These are phyloP conservation scores for Leptatherina wallacei DNA, from an alignment of 2,797 vertebrate species.

Conservation along the genomic window DNA sequence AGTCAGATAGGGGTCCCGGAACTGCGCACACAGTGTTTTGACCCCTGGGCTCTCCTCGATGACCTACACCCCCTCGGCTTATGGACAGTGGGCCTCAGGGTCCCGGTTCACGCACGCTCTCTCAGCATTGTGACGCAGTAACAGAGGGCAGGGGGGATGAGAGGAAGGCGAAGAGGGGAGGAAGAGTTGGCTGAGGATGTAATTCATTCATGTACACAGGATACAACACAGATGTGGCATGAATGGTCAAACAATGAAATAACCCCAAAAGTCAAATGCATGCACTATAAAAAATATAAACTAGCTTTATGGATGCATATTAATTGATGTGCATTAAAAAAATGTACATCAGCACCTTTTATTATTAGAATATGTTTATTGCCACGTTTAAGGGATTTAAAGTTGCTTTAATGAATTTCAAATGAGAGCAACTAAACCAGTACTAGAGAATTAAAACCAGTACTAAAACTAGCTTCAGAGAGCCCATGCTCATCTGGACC, in stretches of 20 bases:
- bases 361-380: background rate
- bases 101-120: conserved; percentile 61
- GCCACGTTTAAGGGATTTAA: background rate
- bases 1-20: conserved; percentile 78
- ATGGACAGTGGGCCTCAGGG: conserved; percentile 65
- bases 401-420: conserved; percentile 9
- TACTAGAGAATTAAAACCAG: background rate
- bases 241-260: conserved; percentile 59
- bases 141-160: conserved; percentile 36
- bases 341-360: background rate
- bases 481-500: too few relatives aligned
- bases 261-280: conserved; percentile 30
- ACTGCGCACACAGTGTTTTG: conserved; percentile 83
- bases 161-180: conserved; percentile 21
- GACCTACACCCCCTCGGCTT: conserved; percentile 72
- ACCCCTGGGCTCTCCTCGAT: conserved; percentile 72
- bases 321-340: background rate
- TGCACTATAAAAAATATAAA: conserved; percentile 18
- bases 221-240: conserved; percentile 56
- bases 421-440: conserved; percentile 19
- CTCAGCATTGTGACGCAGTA: conserved; percentile 65
- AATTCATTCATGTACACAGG: conserved; percentile 56
- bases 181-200: conserved; percentile 37
- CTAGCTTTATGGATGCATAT: background rate
- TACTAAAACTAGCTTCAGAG: too few relatives aligned